Percentiles rank a stretch among this genome's conserved stretches.
phyloP scores from a whole-genome alignment of 2,113 vertebrate species.

The Macquaria ambigua region DNA sequence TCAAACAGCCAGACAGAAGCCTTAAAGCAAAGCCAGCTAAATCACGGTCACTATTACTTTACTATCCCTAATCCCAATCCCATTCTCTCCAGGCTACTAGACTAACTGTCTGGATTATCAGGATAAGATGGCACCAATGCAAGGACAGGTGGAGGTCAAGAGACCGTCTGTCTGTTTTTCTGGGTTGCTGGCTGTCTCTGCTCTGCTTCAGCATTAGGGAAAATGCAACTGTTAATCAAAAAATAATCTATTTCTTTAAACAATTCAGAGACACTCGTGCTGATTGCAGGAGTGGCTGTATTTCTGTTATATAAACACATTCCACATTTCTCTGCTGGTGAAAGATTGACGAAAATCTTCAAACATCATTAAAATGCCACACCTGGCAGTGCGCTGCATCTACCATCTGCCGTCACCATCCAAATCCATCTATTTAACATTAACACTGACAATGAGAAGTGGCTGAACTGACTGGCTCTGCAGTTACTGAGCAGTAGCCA shows the following conservation, averaged over 20 bases:
- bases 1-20: slow-evolving; percentile 19
- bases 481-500: slow-evolving; percentile 30
- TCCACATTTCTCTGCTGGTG: neutral
- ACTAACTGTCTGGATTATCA: slow-evolving; percentile 66
- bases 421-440: slow-evolving; percentile 3
- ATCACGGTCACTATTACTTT: slow-evolving; percentile 40
- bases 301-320: neutral
- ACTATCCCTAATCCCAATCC: slow-evolving; percentile 58
- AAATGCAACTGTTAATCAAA: neutral
- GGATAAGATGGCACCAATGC: slow-evolving; percentile 40
- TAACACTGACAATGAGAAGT: slow-evolving; percentile 25
- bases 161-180: slow-evolving; percentile 48
- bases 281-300: neutral
- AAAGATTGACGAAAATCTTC: neutral
- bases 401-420: neutral
- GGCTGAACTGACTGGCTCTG: neutral
- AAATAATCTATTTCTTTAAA: neutral
- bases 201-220: neutral
- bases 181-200: slow-evolving; percentile 13
- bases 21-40: slow-evolving; percentile 17
- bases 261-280: neutral
- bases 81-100: slow-evolving; percentile 31
- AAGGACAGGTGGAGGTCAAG: slow-evolving; percentile 52
- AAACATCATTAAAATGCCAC: slow-evolving; percentile 25
- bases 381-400: neutral